Evolutionary conservation across 2,888 invertebrate species (phyloP).

Genomic region (Drosophila seclusa): DNA sequence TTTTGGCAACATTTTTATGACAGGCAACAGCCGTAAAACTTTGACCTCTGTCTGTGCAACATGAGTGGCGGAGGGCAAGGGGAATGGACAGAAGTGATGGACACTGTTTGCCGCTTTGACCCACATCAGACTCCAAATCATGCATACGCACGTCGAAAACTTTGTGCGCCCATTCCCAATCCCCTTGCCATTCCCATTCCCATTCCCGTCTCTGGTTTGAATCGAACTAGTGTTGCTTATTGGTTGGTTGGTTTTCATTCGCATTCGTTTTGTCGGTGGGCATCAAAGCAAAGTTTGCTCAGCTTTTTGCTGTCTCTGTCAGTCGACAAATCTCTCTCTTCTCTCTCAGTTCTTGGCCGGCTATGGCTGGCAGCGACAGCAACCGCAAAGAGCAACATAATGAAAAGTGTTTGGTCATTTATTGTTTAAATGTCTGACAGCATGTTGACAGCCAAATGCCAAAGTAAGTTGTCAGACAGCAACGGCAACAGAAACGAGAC

Average conservation of each 20-base stretch:
- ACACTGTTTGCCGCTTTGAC: slow-evolving; percentile 54
- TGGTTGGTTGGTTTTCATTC: slow-evolving; percentile 20
- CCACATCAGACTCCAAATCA: slow-evolving; percentile 69
- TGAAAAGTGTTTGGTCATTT: slow-evolving; percentile 81
- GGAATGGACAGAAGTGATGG: neutral
- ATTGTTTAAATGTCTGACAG: slow-evolving; percentile 78
- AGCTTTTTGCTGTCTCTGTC: slow-evolving; percentile 46
- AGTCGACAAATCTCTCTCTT: slow-evolving; percentile 53
- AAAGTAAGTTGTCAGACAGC: slow-evolving; percentile 77
- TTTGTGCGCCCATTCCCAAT: slow-evolving; percentile 12
- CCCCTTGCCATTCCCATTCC: too few relatives aligned
- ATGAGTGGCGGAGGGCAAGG: neutral
- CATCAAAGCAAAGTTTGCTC: slow-evolving; percentile 61
- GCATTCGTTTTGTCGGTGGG: slow-evolving; percentile 48
- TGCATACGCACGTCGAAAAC: slow-evolving; percentile 59
- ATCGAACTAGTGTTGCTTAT: slow-evolving; percentile 37
- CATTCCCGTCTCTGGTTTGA: neutral
- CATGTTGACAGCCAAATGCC: slow-evolving; percentile 80
- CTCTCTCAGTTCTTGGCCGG: slow-evolving; percentile 36
- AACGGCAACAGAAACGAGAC: slow-evolving; percentile 58
- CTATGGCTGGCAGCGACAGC: slow-evolving; percentile 36
- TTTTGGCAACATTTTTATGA: slow-evolving; percentile 77
- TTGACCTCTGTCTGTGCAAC: slow-evolving; percentile 64
- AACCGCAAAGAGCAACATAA: slow-evolving; percentile 79
- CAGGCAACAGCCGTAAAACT: slow-evolving; percentile 78